phyloP scores from a whole-genome alignment of 2,888 invertebrate species.

The Apotomis turbidana region DNA sequence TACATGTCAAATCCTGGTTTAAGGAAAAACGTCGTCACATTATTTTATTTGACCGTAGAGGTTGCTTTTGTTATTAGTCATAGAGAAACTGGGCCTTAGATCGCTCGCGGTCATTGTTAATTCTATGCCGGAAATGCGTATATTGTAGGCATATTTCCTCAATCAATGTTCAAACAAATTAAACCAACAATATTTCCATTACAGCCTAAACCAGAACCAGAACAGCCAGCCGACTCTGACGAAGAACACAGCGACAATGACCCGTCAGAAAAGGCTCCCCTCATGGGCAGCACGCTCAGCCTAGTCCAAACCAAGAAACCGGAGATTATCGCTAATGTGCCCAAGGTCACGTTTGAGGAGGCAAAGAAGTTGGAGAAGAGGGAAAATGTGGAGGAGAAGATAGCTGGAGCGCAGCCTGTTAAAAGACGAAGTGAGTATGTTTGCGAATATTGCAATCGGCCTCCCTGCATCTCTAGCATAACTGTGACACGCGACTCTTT shows the following conservation, averaged over 20 bases:
- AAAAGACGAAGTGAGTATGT: conserved; percentile 76
- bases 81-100: too few relatives aligned
- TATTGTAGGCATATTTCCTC: too few relatives aligned
- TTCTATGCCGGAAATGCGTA: too few relatives aligned
- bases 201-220: conserved; percentile 64
- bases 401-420: conserved; percentile 71
- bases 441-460: neutral
- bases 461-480: too few relatives aligned
- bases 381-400: conserved; percentile 58
- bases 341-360: conserved; percentile 69
- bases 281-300: conserved; percentile 74
- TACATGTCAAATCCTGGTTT: too few relatives aligned
- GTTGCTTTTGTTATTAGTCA: too few relatives aligned
- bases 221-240: conserved; percentile 67
- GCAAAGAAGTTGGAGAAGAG: conserved; percentile 59
- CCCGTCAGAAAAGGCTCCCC: conserved; percentile 76
- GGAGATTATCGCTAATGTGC: conserved; percentile 75
- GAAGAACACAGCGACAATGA: conserved; percentile 73
- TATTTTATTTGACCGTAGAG: too few relatives aligned
- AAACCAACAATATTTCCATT: conserved; percentile 45
- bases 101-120: too few relatives aligned
- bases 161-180: neutral
- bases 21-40: too few relatives aligned
- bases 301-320: conserved; percentile 67
- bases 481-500: too few relatives aligned